Evolutionary conservation across 2,797 vertebrate genomes (phyloP).

Genomic region (Arremon aurantiirostris): DNA sequence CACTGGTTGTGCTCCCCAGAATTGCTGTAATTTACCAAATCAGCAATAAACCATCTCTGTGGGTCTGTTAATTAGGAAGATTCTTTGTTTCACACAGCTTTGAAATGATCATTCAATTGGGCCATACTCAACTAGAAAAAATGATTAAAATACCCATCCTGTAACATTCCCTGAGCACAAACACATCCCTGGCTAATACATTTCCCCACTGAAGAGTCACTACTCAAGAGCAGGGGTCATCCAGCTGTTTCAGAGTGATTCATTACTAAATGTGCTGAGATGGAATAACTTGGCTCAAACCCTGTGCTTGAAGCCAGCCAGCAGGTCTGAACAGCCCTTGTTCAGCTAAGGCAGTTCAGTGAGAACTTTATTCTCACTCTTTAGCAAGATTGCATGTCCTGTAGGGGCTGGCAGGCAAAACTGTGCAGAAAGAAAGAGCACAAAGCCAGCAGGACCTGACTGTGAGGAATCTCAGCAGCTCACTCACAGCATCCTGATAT

Average conservation of each 20-base stretch:
- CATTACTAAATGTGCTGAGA: fast-evolving
- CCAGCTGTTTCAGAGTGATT: neutral
- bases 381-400: neutral
- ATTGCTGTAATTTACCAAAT: neutral
- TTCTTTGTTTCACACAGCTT: neutral
- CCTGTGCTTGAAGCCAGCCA: neutral
- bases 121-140: neutral
- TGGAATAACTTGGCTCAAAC: neutral
- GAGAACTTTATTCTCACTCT: neutral
- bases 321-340: neutral
- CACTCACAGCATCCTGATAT: neutral
- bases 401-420: neutral
- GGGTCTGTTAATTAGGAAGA: neutral
- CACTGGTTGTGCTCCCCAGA: neutral
- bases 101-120: neutral
- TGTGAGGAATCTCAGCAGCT: neutral
- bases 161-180: neutral
- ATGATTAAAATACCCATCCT: neutral
- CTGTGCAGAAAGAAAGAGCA: neutral
- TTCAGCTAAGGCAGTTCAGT: neutral
- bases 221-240: neutral
- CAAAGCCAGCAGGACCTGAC: neutral
- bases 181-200: fast-evolving
- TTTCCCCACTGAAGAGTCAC: neutral
- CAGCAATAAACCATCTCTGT: neutral